Evolutionary conservation across 2,113 vertebrate genomes (phyloP).

Genomic region (Paraplagusia blochii): DNA sequence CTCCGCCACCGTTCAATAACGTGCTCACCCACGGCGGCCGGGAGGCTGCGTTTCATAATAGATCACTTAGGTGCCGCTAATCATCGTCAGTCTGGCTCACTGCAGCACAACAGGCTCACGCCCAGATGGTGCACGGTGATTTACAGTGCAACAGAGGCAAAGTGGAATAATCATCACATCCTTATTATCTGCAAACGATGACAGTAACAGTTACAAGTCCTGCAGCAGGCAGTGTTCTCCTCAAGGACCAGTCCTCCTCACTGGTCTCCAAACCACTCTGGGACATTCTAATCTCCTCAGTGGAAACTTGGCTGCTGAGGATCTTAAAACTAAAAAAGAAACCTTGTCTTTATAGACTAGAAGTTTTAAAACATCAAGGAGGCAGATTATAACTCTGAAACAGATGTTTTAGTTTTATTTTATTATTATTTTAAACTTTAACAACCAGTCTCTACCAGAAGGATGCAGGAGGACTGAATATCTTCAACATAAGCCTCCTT

Average conservation of each 20-base stretch:
- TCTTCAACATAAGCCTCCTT: no score
- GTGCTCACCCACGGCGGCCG: slow-evolving; percentile 2
- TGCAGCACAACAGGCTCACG: slow-evolving; percentile 33
- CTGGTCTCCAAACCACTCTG: background rate
- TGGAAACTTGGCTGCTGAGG: background rate
- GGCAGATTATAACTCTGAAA: no score
- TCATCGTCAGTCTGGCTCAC: slow-evolving; percentile 41
- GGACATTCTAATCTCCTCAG: background rate
- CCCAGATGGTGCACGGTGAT: slow-evolving; percentile 44
- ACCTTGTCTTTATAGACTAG: no score
- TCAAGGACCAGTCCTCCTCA: background rate
- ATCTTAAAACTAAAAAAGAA: background rate
- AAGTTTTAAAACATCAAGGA: no score
- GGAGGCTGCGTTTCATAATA: slow-evolving; percentile 37
- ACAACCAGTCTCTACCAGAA: no score
- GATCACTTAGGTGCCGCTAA: slow-evolving; percentile 47
- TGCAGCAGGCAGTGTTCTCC: background rate
- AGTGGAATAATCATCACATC: slow-evolving; percentile 24
- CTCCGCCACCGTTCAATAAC: slow-evolving; percentile 13
- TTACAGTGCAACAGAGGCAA: slow-evolving; percentile 27
- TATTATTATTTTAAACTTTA: no score
- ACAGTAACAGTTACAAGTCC: background rate
- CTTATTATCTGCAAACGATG: slow-evolving; percentile 1
- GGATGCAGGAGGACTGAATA: no score
- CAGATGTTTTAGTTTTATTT: no score